Base-by-base conservation (phyloP, 2,888 invertebrate species). In the Torymus tubicola region DNA sequence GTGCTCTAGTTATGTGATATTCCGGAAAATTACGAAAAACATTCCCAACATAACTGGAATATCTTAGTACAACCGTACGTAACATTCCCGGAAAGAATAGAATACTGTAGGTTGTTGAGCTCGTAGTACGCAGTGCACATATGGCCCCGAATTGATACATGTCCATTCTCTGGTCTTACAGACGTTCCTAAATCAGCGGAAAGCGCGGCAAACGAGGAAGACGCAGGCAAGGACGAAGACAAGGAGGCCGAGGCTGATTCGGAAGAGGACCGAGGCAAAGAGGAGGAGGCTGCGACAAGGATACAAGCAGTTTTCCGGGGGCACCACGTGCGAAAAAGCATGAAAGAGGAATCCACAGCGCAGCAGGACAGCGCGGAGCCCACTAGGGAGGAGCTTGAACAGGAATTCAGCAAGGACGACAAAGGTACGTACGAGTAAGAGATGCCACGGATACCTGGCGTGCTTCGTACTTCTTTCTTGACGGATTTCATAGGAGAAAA, bases 241-340 rank as follows among this genome's bases (percentile, higher is more conserved):
- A 50, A 72, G 60, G 50, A 69, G 55, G 2, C 14, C 52, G 78
- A 18, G 60, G 65, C 78, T n/a, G 69, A 64, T 8, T 14, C 71
- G 83, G 53, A 78, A 52, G 31, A 31, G 31, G 64, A 76, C 67
- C 64, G 84, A 83, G 61, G 80, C 81, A 61, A 78, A 80, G 85
- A 86, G 42, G 85, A 93, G 82, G 92, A 94, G 84, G 97, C 97
- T 84, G 97, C 96, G 83, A 95, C 95, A 71, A 96, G 96, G 92
- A 97, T 97, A 92, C 97, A 97, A 91, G 97, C 97, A 87, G 96
- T 93, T 85, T 97, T 96, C 91, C 93, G 97, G 87, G 96, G 96
- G 77, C 96, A 96, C 90, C 93, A 95, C 92, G 94, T 95, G 85
- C 94, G 96, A 88, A 94, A 94, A 91, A 94, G 93, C 83, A 95